Percentiles rank a stretch among this genome's conserved stretches.
These are phyloP conservation scores for Syngnathus rostellatus DNA, from an alignment of 2,797 vertebrate species.

Conservation along the genomic window DNA sequence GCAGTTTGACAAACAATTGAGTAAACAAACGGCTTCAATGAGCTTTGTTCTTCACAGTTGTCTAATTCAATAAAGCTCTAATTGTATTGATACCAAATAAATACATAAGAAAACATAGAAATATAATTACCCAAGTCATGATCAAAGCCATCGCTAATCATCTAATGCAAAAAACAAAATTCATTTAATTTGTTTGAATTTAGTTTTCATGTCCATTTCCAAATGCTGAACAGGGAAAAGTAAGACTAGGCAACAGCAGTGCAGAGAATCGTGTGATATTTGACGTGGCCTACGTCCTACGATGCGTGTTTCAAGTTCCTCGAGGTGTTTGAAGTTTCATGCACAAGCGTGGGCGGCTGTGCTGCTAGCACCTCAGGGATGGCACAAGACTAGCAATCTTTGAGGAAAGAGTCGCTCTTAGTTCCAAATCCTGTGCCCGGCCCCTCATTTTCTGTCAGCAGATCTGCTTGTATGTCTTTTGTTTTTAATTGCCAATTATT, in stretches of 20 bases:
- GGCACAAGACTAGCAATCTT: constrained; percentile 15
- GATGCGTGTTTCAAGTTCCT: constrained; percentile 13
- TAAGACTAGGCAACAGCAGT: constrained; percentile 17
- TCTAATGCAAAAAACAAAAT: background rate
- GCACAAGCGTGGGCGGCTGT: constrained; percentile 38
- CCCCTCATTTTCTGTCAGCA: constrained; percentile 1
- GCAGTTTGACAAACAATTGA: background rate
- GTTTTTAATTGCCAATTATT: background rate
- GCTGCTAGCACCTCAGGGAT: constrained; percentile 26
- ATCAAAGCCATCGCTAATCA: background rate
- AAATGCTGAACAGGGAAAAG: constrained; percentile 25
- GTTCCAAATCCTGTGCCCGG: constrained; percentile 13
- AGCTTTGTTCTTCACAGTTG: constrained; percentile 11
- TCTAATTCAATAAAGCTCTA: constrained; percentile 10
- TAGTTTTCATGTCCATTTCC: constrained; percentile 16
- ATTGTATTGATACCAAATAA: background rate
- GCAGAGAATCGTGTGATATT: constrained; percentile 15
- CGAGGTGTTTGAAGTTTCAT: constrained; percentile 21
- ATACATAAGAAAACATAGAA: background rate
- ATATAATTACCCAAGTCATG: background rate
- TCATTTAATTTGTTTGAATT: constrained; percentile 6
- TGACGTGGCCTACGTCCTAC: constrained; percentile 36
- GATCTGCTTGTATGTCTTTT: background rate
- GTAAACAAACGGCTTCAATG: constrained; percentile 3
- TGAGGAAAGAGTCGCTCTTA: constrained; percentile 17